A percentile compares a stretch with the other conserved stretches of the same genome.
Evolutionary conservation across 2,113 vertebrate genomes (phyloP).

Genomic region (Furnarius figulus): DNA sequence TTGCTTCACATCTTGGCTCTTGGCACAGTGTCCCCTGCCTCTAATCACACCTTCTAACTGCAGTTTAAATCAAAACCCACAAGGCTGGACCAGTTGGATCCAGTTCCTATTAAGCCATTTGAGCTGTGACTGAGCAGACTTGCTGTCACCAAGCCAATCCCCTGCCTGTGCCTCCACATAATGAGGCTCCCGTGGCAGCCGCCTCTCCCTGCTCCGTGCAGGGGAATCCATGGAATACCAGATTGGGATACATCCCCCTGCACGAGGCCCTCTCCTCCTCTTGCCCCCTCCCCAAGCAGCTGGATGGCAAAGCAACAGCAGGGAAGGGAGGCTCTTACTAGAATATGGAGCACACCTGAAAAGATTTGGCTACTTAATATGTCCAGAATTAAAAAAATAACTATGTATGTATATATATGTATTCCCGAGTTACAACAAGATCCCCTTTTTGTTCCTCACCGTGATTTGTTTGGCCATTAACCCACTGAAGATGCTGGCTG

Average conservation of each 20-base stretch:
- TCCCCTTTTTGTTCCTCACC: not conserved
- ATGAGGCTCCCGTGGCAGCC: not conserved
- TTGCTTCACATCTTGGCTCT: slow-evolving; percentile 21
- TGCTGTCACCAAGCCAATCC: slow-evolving; percentile 56
- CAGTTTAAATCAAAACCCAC: slow-evolving; percentile 46
- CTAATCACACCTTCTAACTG: slow-evolving; percentile 48
- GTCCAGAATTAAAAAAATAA: not conserved
- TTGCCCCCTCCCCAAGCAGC: not conserved
- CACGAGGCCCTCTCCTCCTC: not conserved
- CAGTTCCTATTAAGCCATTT: slow-evolving; percentile 53
- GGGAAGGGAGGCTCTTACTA: not conserved
- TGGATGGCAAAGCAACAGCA: not conserved
- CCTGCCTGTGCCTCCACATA: slow-evolving; percentile 24
- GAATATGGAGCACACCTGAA: not conserved
- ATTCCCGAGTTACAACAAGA: not conserved
- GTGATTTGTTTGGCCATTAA: not conserved
- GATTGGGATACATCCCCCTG: not conserved
- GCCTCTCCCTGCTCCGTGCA: not conserved
- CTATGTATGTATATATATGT: not conserved
- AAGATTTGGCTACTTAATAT: not conserved
- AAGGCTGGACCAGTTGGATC: slow-evolving; percentile 54
- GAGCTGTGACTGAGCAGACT: slow-evolving; percentile 56
- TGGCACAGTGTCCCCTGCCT: not conserved
- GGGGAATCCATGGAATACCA: not conserved
- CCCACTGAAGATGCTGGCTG: not conserved